These are phyloP conservation scores for Seira sanloemensis DNA, from an alignment of 2,888 invertebrate genomes.

Conservation along the genomic window DNA sequence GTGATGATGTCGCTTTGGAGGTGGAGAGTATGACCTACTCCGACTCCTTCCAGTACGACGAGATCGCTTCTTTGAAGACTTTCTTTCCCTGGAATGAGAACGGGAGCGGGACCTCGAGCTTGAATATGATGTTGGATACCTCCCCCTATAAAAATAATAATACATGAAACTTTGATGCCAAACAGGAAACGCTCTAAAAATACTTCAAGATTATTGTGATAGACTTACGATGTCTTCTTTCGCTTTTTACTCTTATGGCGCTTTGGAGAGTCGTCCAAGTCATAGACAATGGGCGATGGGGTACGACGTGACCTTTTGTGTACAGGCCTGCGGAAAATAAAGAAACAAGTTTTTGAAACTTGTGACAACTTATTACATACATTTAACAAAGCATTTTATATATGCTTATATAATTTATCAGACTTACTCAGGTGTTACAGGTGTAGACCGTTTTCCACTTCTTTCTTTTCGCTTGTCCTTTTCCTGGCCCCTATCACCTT, in stretches of 20 bases:
- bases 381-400: not conserved
- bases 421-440: slow-evolving; percentile 67
- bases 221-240: slow-evolving; percentile 74
- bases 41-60: slow-evolving; percentile 60
- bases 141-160: slow-evolving; percentile 28
- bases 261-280: slow-evolving; percentile 74
- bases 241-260: slow-evolving; percentile 75
- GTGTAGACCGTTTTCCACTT: slow-evolving; percentile 48
- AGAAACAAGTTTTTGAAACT: not conserved
- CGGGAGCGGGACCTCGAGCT: slow-evolving; percentile 70
- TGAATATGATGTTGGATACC: slow-evolving; percentile 73
- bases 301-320: slow-evolving; percentile 65
- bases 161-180: not conserved
- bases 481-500: slow-evolving; percentile 31
- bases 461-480: slow-evolving; percentile 30
- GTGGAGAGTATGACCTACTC: slow-evolving; percentile 62
- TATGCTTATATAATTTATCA: not conserved
- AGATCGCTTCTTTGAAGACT: slow-evolving; percentile 59
- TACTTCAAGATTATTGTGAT: too few species aligned
- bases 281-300: slow-evolving; percentile 71
- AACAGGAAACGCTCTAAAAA: not conserved
- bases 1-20: slow-evolving; percentile 62
- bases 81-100: slow-evolving; percentile 44
- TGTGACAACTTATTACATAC: not conserved
- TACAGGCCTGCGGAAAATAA: slow-evolving; percentile 48